Conservation (phyloP, 2,797 vertebrate genomes). For the Heteromormyrus szaboi region DNA sequence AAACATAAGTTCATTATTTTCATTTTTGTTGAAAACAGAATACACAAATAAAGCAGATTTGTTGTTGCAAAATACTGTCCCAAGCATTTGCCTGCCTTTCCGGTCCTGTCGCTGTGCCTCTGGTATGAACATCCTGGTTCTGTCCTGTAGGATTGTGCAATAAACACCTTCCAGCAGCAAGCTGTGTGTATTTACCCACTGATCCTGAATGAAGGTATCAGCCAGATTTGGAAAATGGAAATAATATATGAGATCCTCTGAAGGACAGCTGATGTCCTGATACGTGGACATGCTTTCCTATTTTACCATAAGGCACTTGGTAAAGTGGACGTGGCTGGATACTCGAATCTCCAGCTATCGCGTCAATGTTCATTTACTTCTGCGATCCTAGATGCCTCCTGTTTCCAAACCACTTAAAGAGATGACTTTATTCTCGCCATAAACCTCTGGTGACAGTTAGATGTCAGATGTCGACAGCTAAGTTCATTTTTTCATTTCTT, state of each 20-base stretch:
- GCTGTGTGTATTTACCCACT: neutral
- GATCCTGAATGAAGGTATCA: neutral
- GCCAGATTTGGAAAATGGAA: neutral
- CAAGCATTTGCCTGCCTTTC: neutral
- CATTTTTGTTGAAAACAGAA: neutral
- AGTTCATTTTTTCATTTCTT: neutral
- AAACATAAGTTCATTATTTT: neutral
- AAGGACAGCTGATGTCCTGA: neutral
- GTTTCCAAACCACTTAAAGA: neutral
- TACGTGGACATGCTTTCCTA: neutral
- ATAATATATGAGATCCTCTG: neutral
- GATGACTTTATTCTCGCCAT: neutral
- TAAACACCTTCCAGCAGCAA: neutral
- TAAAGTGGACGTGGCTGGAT: neutral
- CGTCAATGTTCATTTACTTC: neutral
- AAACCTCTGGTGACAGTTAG: neutral
- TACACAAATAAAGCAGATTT: neutral
- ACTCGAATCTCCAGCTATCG: neutral
- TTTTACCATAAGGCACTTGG: neutral
- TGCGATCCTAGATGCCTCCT: neutral
- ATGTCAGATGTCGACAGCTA: neutral
- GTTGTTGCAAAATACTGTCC: neutral
- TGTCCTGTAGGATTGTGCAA: neutral
- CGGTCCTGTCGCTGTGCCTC: neutral
- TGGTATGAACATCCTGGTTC: neutral